These are phyloP conservation scores for Notodonta ziczac DNA, from an alignment of 2,888 invertebrate genomes.

Conservation along the genomic window DNA sequence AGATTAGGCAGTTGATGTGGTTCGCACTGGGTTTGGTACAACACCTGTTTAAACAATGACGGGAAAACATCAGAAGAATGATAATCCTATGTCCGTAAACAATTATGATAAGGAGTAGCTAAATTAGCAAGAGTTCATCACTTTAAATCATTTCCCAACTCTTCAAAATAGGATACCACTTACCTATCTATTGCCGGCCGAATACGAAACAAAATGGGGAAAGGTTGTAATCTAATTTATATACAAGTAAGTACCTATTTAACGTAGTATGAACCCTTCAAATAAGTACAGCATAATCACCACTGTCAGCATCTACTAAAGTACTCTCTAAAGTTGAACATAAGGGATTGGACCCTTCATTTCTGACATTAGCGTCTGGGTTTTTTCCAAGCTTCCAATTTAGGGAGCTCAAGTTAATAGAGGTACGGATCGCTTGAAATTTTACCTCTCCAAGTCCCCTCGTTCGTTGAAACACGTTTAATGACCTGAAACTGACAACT, in stretches of 20 bases:
- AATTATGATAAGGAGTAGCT: too few species aligned
- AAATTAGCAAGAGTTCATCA: too few species aligned
- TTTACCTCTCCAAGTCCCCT: neutral
- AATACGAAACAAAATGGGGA: too few species aligned
- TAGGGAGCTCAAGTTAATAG: constrained; percentile 33
- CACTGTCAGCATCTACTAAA: constrained; percentile 38
- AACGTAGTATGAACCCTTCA: constrained; percentile 1
- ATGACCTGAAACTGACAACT: neutral
- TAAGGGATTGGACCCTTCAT: constrained; percentile 42
- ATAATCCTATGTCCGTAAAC: too few species aligned
- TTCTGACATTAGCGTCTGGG: constrained; percentile 40
- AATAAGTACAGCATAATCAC: constrained; percentile 8
- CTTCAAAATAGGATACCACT: too few species aligned
- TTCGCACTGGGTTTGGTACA: too few species aligned
- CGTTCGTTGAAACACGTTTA: neutral
- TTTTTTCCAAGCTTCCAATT: constrained; percentile 49
- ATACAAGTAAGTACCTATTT: neutral
- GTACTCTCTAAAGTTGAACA: constrained; percentile 33
- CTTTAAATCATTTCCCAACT: too few species aligned
- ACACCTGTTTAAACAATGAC: too few species aligned
- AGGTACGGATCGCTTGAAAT: constrained; percentile 1
- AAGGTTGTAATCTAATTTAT: too few species aligned
- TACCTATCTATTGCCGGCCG: too few species aligned
- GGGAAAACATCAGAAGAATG: too few species aligned
- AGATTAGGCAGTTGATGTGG: neutral